phyloP scores from a whole-genome alignment of 2,797 vertebrate genomes.

The Lutra lutra region DNA sequence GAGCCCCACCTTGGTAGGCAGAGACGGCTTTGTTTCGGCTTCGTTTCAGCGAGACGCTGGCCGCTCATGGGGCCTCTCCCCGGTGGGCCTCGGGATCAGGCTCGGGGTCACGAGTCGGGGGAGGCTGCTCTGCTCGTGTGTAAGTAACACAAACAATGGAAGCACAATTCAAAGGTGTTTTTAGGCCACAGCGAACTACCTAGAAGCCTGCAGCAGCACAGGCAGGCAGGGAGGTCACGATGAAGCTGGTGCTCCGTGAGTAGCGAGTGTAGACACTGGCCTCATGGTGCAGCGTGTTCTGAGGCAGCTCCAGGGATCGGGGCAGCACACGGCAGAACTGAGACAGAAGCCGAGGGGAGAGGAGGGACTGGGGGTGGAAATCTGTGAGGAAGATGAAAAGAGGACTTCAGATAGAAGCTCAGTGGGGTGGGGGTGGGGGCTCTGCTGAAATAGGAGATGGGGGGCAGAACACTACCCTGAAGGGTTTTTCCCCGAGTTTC shows the following conservation, averaged over 20 bases:
- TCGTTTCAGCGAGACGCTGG: too few relatives aligned
- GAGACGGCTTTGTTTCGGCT: background rate
- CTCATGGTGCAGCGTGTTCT: accelerated
- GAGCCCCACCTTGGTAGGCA: background rate
- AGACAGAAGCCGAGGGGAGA: background rate
- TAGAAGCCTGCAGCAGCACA: background rate
- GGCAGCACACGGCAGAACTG: background rate
- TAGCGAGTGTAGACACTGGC: background rate
- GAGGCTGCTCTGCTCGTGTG: background rate
- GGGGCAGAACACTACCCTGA: background rate
- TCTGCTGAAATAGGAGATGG: background rate
- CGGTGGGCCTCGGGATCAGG: background rate
- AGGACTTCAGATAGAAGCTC: background rate
- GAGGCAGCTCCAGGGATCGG: background rate
- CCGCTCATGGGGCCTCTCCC: too few relatives aligned
- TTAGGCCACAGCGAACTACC: background rate
- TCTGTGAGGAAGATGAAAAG: background rate
- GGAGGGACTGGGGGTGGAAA: background rate
- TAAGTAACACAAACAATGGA: background rate
- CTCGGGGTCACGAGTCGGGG: background rate
- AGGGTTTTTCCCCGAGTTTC: background rate
- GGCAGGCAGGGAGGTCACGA: too few relatives aligned
- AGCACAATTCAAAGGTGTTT: background rate
- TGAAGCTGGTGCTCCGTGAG: background rate
- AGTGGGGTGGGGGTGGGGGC: background rate